Percentiles rank a stretch among this genome's conserved stretches.
Conservation (phyloP, 2,888 invertebrate species). For the Anthophora plumipes region DNA sequence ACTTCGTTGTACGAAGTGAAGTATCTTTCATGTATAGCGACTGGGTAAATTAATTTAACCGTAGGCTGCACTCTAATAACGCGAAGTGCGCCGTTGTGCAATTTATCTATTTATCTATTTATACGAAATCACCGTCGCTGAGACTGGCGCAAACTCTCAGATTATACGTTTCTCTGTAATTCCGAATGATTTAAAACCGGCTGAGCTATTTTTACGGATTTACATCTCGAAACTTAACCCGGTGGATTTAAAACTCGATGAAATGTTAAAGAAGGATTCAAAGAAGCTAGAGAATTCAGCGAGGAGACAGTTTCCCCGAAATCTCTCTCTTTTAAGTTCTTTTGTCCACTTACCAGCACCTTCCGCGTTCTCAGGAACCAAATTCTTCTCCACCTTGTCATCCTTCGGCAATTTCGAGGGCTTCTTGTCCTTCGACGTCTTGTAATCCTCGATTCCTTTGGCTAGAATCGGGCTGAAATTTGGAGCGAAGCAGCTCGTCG, state of each 20-base stretch:
- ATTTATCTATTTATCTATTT: no score
- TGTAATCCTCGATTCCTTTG: slow-evolving; percentile 61
- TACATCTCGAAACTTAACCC: not conserved
- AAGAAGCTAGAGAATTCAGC: not conserved
- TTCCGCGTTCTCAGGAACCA: not conserved
- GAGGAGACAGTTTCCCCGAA: no score
- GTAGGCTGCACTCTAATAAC: not conserved
- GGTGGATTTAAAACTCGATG: not conserved
- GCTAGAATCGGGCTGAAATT: slow-evolving; percentile 77
- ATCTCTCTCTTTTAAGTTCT: not conserved
- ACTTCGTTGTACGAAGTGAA: not conserved
- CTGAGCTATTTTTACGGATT: not conserved
- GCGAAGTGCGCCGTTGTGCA: not conserved
- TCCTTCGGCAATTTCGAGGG: slow-evolving; percentile 20
- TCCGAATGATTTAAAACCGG: not conserved
- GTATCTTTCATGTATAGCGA: not conserved
- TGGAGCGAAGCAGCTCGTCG: slow-evolving; percentile 75
- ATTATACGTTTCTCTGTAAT: not conserved
- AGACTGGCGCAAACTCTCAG: not conserved
- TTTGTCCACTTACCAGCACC: slow-evolving; percentile 45
- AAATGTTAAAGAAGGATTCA: not conserved
- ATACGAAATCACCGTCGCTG: not conserved
- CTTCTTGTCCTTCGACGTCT: slow-evolving; percentile 40
- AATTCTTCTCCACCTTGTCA: slow-evolving; percentile 1
- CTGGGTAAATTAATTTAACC: not conserved